Percentiles rank a stretch among this genome's conserved stretches.
phyloP scores from a whole-genome alignment of 2,888 invertebrate genomes.

The Cistogaster globosa region DNA sequence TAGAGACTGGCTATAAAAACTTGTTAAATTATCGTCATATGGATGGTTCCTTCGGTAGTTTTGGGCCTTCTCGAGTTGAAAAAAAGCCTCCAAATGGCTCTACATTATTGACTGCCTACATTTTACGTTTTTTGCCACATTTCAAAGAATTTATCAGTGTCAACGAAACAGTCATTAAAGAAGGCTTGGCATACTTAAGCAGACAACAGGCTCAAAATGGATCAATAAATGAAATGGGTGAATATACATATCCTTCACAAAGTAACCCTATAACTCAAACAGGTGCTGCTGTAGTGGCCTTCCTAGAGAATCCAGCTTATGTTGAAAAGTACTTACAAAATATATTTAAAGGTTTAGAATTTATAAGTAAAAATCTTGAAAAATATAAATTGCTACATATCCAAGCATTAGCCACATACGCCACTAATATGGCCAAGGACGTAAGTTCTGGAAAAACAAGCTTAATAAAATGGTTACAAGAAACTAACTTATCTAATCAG shows the following conservation, averaged over 20 bases:
- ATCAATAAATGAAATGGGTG: conserved; percentile 90
- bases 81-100: conserved; percentile 85
- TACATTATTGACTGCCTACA: conserved; percentile 92
- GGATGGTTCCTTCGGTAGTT: conserved; percentile 96
- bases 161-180: conserved; percentile 86
- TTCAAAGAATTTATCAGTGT: conserved; percentile 86
- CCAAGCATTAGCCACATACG: conserved; percentile 90
- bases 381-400: conserved; percentile 88
- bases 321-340: conserved; percentile 84
- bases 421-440: conserved; percentile 89
- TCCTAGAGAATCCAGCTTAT: conserved; percentile 85
- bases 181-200: conserved; percentile 88
- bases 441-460: conserved; percentile 84
- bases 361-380: conserved; percentile 87
- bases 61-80: conserved; percentile 84
- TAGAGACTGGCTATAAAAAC: conserved; percentile 95
- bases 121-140: conserved; percentile 83
- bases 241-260: conserved; percentile 88
- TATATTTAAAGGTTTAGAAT: conserved; percentile 90
- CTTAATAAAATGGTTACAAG: conserved; percentile 84
- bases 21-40: conserved; percentile 92
- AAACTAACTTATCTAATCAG: conserved; percentile 84
- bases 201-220: conserved; percentile 88
- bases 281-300: conserved; percentile 89
- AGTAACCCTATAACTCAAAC: conserved; percentile 88